A percentile compares a stretch with the other conserved stretches of the same genome.
These are phyloP conservation scores for Geodia barretti DNA, from an alignment of 37 sponge, comb jelly and placozoan species.

Conservation along the genomic window DNA sequence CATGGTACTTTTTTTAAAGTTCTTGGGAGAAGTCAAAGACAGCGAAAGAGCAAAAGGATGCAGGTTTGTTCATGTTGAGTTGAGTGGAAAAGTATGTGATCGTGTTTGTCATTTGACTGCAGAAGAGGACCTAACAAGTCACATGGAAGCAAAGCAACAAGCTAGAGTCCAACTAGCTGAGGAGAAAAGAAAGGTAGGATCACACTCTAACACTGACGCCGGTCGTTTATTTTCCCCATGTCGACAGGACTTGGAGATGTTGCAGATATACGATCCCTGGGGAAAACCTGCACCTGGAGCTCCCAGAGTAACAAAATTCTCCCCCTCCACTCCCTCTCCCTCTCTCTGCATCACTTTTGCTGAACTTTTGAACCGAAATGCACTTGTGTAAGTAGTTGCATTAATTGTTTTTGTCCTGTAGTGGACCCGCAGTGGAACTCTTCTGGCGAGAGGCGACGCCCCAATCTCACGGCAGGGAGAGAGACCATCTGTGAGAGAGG, in stretches of 20 bases:
- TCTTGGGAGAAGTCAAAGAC: conserved; percentile 6
- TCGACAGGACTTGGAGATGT: conserved; percentile 50
- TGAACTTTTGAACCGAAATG: too few relatives aligned
- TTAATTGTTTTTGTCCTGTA: too few relatives aligned
- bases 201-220: not conserved
- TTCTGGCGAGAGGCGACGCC: not conserved
- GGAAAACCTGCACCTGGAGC: conserved; percentile 50
- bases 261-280: conserved; percentile 63
- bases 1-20: too few relatives aligned
- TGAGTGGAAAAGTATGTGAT: not conserved
- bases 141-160: not conserved
- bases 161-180: not conserved
- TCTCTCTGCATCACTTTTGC: too few relatives aligned
- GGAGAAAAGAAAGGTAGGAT: conserved; percentile 40
- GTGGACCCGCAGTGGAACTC: conserved; percentile 12
- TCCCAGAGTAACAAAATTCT: conserved; percentile 34
- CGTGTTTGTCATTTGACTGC: not conserved
- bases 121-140: conserved; percentile 20
- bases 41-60: conserved; percentile 8
- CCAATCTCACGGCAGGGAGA: not conserved
- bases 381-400: too few relatives aligned
- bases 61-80: not conserved
- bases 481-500: not conserved
- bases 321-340: too few relatives aligned
- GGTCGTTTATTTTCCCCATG: not conserved